A percentile compares a stretch with the other conserved stretches of the same genome.
These are phyloP conservation scores for Cryptocephalus moraei DNA, from an alignment of 2,888 invertebrate species.

Conservation along the genomic window DNA sequence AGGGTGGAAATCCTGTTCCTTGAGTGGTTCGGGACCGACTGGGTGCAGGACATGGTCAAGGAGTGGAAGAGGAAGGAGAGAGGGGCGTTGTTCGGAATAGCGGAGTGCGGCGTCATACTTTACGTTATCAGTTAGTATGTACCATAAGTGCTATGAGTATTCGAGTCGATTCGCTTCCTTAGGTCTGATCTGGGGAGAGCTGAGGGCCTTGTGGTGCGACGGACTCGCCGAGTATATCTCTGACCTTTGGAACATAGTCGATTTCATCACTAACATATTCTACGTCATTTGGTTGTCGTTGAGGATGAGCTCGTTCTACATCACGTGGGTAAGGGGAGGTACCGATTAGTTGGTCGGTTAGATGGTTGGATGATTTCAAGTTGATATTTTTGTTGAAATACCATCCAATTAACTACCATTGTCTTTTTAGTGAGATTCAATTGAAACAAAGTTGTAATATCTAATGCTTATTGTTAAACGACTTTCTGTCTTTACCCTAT, in stretches of 20 bases:
- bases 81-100: conserved; percentile 67
- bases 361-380: too few relatives aligned
- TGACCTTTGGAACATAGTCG: conserved; percentile 97
- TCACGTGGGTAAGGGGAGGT: conserved; percentile 63
- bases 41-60: conserved; percentile 62
- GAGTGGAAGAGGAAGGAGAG: conserved; percentile 72
- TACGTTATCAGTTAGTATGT: conserved; percentile 74
- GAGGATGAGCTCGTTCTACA: conserved; percentile 77
- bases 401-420: too few relatives aligned
- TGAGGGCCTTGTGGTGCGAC: conserved; percentile 81
- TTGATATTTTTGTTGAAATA: too few relatives aligned
- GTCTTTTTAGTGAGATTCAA: too few relatives aligned
- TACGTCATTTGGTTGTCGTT: conserved; percentile 90
- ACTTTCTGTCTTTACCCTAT: too few relatives aligned
- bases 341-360: too few relatives aligned
- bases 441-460: too few relatives aligned
- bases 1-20: conserved; percentile 73
- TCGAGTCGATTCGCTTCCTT: conserved; percentile 16
- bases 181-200: conserved; percentile 94
- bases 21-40: conserved; percentile 68
- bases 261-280: conserved; percentile 92
- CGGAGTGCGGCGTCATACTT: conserved; percentile 72
- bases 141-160: neutral
- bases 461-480: too few relatives aligned
- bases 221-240: conserved; percentile 86